These are phyloP conservation scores for Salvator merianae DNA, from an alignment of 2,113 vertebrate species.

Conservation along the genomic window DNA sequence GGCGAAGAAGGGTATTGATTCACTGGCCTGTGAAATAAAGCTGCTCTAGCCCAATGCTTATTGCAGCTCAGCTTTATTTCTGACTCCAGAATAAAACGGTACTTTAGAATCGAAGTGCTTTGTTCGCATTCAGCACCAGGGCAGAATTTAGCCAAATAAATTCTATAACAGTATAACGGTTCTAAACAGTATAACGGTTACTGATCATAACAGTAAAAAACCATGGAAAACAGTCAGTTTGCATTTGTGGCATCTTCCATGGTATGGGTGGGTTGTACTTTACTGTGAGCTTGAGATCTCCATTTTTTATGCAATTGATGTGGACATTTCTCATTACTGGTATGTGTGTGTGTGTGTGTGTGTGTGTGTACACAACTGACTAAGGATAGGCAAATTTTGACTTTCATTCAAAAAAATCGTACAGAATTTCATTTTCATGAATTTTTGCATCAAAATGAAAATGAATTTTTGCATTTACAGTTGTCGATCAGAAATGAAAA, in stretches of 20 bases:
- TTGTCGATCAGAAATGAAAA: too few relatives aligned
- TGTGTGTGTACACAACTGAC: too few relatives aligned
- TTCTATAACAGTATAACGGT: constrained; percentile 25
- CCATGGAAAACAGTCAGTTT: background rate
- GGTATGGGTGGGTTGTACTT: background rate
- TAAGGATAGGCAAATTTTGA: too few relatives aligned
- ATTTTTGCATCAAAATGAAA: too few relatives aligned
- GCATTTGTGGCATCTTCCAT: background rate
- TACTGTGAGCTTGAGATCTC: background rate
- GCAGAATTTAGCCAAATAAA: constrained; percentile 42
- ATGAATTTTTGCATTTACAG: too few relatives aligned
- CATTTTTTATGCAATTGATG: background rate
- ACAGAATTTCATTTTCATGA: too few relatives aligned
- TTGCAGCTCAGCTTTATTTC: constrained; percentile 47
- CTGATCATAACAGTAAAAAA: background rate
- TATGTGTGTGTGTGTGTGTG: too few relatives aligned
- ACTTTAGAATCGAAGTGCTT: constrained; percentile 43
- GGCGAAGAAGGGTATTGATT: constrained; percentile 56
- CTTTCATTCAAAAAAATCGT: too few relatives aligned
- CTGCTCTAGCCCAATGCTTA: constrained; percentile 37
- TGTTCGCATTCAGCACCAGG: constrained; percentile 25
- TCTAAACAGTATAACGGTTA: constrained; percentile 29
- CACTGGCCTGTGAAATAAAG: constrained; percentile 56
- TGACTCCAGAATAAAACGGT: constrained; percentile 41
- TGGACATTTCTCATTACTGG: background rate